phyloP scores from a whole-genome alignment of 2,113 vertebrate genomes.

The Oncorhynchus masou region DNA sequence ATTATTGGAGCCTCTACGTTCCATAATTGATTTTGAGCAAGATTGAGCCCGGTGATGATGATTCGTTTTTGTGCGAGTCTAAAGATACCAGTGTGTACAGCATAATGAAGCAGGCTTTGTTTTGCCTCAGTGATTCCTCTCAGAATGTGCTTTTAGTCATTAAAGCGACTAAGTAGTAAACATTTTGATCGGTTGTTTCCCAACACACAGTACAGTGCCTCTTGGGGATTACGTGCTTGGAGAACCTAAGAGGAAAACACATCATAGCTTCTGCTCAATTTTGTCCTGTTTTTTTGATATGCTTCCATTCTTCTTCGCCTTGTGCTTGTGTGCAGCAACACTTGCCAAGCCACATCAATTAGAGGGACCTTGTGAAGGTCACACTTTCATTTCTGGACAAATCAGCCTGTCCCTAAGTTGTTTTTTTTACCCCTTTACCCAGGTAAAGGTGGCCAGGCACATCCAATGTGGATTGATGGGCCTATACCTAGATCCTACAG shows the following conservation, averaged over 20 bases:
- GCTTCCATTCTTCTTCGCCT: background rate
- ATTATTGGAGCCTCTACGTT: slow-evolving; percentile 7
- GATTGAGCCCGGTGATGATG: slow-evolving; percentile 2
- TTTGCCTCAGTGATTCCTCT: background rate
- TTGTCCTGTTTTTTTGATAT: no score
- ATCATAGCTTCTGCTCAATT: slow-evolving; percentile 2
- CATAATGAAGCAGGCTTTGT: slow-evolving; percentile 19
- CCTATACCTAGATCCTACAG: background rate
- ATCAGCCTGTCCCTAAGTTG: background rate
- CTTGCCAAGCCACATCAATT: slow-evolving; percentile 9
- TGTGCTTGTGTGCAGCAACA: background rate
- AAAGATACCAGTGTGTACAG: slow-evolving; percentile 3
- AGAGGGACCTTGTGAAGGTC: slow-evolving; percentile 58
- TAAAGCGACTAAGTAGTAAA: no score
- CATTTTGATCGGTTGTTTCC: background rate
- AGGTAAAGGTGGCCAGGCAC: background rate
- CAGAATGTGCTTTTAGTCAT: background rate
- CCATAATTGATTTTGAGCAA: slow-evolving; percentile 34
- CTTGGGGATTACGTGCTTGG: slow-evolving; percentile 1
- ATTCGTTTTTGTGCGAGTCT: slow-evolving; percentile 12
- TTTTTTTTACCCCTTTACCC: background rate
- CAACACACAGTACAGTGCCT: background rate
- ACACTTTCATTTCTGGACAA: slow-evolving; percentile 41
- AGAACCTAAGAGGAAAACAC: slow-evolving; percentile 16
- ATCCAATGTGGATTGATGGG: background rate